These are phyloP conservation scores for Bilobella aurantiaca DNA, from an alignment of 1,140 invertebrate genomes.

Conservation along the genomic window DNA sequence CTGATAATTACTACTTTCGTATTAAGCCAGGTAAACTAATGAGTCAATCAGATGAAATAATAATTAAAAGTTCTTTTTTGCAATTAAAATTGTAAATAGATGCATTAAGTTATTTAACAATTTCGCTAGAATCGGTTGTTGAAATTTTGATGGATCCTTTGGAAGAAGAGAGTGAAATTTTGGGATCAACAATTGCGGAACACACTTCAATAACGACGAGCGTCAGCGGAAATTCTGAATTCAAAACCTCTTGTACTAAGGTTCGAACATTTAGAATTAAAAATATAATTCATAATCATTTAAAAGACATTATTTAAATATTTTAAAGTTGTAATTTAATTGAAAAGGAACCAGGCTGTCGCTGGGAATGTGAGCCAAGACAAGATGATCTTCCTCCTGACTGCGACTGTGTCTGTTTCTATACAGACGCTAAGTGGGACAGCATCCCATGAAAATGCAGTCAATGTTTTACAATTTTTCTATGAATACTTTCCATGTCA, in stretches of 20 bases:
- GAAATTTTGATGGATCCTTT: slow-evolving; percentile 33
- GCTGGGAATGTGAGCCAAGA: slow-evolving; percentile 35
- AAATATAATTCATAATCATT: no score
- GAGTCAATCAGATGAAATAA: neutral
- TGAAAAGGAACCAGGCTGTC: slow-evolving; percentile 34
- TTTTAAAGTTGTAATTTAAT: no score
- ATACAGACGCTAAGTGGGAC: slow-evolving; percentile 34
- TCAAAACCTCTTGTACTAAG: slow-evolving; percentile 34
- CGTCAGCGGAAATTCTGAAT: slow-evolving; percentile 31
- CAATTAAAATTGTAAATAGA: neutral
- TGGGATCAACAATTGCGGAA: slow-evolving; percentile 29
- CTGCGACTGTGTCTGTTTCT: slow-evolving; percentile 34
- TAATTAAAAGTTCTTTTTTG: neutral
- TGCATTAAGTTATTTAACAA: neutral
- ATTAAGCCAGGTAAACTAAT: slow-evolving; percentile 35
- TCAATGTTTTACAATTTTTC: no score
- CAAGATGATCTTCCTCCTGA: slow-evolving; percentile 33
- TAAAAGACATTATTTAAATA: slow-evolving; percentile 2
- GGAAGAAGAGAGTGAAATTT: slow-evolving; percentile 25
- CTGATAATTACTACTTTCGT: slow-evolving; percentile 33
- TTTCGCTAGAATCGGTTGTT: slow-evolving; percentile 26
- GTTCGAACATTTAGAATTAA: slow-evolving; percentile 16
- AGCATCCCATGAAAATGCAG: slow-evolving; percentile 32
- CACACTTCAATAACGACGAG: slow-evolving; percentile 34
- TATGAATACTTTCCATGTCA: no score